phyloP scores from a whole-genome alignment of 1,140 invertebrate genomes.

The Bombus pascuorum region DNA sequence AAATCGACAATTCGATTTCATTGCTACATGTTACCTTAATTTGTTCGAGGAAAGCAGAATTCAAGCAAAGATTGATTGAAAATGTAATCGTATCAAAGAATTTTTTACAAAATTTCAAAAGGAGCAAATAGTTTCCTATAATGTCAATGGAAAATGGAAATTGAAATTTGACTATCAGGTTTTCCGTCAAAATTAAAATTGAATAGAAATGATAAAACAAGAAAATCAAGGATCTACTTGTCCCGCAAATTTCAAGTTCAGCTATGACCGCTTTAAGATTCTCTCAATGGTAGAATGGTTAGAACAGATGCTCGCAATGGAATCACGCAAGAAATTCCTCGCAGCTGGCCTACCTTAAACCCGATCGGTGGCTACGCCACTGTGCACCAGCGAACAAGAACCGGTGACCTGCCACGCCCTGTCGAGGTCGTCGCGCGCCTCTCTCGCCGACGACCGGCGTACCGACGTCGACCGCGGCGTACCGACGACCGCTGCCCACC shows the following conservation, averaged over 20 bases:
- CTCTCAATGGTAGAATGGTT: neutral
- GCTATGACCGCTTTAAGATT: too few species aligned
- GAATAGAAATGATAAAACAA: too few species aligned
- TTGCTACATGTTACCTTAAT: too few species aligned
- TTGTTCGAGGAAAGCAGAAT: too few species aligned
- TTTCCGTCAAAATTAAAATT: too few species aligned
- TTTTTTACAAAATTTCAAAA: too few species aligned
- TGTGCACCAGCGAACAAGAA: slow-evolving; percentile 68
- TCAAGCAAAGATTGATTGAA: too few species aligned
- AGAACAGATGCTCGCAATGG: neutral
- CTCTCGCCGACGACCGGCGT: slow-evolving; percentile 70
- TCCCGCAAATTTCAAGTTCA: too few species aligned
- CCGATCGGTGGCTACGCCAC: slow-evolving; percentile 71
- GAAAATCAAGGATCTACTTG: neutral
- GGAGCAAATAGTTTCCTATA: fast-evolving
- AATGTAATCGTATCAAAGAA: too few species aligned
- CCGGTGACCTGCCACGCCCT: slow-evolving; percentile 81
- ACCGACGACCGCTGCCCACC: slow-evolving; percentile 72
- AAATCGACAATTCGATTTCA: too few species aligned
- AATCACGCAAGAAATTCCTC: slow-evolving; percentile 33
- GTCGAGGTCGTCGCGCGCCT: slow-evolving; percentile 79
- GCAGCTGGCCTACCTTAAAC: slow-evolving; percentile 36
- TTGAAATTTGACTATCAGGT: too few species aligned
- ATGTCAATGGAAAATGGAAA: too few species aligned
- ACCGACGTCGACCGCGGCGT: slow-evolving; percentile 70